Evolutionary conservation across 2,888 invertebrate genomes (phyloP).

Genomic region (Xanthia togata): DNA sequence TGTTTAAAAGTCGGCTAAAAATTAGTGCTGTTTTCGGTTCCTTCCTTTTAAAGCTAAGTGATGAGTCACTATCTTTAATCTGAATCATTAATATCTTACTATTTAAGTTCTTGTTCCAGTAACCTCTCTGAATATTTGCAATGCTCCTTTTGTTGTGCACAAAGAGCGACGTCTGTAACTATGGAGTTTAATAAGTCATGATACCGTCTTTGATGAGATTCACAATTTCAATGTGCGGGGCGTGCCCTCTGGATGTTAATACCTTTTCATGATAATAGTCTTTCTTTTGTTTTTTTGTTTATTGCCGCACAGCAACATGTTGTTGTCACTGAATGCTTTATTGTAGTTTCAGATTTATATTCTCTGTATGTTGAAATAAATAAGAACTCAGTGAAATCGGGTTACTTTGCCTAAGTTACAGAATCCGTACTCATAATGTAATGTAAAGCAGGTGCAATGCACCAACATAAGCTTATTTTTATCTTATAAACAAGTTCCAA

Average conservation of each 20-base stretch:
- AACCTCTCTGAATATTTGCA: constrained; percentile 76
- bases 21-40: constrained; percentile 58
- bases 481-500: constrained; percentile 37
- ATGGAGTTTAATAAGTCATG: constrained; percentile 68
- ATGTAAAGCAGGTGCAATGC: constrained; percentile 8
- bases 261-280: constrained; percentile 69
- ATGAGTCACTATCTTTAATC: constrained; percentile 78
- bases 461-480: constrained; percentile 35
- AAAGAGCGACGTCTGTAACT: constrained; percentile 71
- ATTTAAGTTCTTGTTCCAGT: constrained; percentile 77
- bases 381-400: background rate
- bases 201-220: constrained; percentile 71
- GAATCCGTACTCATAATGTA: constrained; percentile 9
- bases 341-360: constrained; percentile 8
- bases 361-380: constrained; percentile 1
- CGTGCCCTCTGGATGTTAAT: constrained; percentile 70
- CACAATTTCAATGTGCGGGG: constrained; percentile 71
- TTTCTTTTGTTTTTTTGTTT: constrained; percentile 73
- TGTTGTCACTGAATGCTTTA: constrained; percentile 48
- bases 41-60: constrained; percentile 68
- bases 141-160: constrained; percentile 76
- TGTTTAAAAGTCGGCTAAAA: constrained; percentile 65
- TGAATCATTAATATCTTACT: constrained; percentile 73
- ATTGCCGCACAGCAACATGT: constrained; percentile 65
- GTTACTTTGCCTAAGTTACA: background rate